Evolutionary conservation across 2,888 invertebrate genomes (phyloP), one percentile per base, ranked within the genome.

Genomic region (Phyllotreta striolata): DNA sequence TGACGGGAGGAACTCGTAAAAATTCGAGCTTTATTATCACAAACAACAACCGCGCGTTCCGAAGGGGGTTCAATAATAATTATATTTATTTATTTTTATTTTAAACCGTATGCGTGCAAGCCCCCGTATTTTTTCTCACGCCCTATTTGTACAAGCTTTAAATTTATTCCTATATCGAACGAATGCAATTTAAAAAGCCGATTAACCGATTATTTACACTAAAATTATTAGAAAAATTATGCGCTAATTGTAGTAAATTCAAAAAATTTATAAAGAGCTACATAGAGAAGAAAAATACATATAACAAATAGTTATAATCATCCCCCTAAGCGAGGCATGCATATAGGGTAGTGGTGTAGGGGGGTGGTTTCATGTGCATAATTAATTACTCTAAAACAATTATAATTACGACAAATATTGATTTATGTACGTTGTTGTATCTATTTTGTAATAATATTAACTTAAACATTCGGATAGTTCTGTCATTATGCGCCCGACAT

Each of bases 1-100:
- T 77, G 76, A 77, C 74, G 78, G 78, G 78, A 76, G 77, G 24
- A 24, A 24, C 79, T 77, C 77, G 79, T 79, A 80, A 81, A 81
- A 81, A 80, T 80, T 79, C 24, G 79, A 76, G 79, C 78, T 80
- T 80, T 80, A 81, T 81, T 80, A 80, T 80, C 77, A 79, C 79
- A 79, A 80, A 79, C 79, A 81, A 80, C 78, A 80, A 24, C 24
- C 80, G 79, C 79, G 79, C 76, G 77, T 78, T 76, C 78, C 24
- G 24, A 24, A 24, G 24, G 74, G 74, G 76, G 76, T 79, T 79
- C 79, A 79, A 80, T 80, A 79, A 80, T 78, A 79, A 77, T 74
- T 61, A 24, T 55, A 10, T 55, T 8, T 12, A 52, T 78, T 78
- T 79, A 78, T 79, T 77, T 78, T 78, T 77, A 74, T 78, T 78